Percentiles rank a stretch among this genome's conserved stretches.
phyloP scores from a whole-genome alignment of 2,797 vertebrate species.

The Loriculus beryllinus region DNA sequence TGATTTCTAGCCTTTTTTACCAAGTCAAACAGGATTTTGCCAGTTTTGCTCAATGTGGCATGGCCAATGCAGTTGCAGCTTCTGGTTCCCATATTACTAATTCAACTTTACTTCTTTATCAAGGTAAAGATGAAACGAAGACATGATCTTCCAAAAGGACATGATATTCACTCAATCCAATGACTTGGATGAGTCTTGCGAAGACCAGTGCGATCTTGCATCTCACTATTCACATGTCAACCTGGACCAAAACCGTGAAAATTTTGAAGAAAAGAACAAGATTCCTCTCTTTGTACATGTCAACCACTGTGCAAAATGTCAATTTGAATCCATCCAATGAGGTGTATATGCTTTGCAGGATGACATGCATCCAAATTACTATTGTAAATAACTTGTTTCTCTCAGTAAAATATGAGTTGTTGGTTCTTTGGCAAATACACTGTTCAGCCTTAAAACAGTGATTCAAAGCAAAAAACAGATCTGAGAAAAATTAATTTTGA shows the following conservation, averaged over 20 bases:
- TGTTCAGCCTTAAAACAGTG: neutral
- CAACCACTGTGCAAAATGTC: neutral
- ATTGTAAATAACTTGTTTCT: neutral
- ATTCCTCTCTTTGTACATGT: neutral
- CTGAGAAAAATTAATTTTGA: neutral
- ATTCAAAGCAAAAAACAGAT: neutral
- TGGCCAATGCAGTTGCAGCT: rapidly evolving
- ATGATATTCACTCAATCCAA: neutral
- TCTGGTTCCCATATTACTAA: neutral
- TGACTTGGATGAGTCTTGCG: neutral
- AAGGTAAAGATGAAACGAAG: neutral
- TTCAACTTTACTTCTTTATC: neutral
- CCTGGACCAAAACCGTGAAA: neutral
- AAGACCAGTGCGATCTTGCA: neutral
- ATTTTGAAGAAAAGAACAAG: neutral
- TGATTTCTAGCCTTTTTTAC: neutral
- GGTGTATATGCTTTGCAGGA: neutral
- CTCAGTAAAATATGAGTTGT: neutral
- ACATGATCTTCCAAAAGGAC: neutral
- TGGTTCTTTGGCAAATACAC: neutral
- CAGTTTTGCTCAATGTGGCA: neutral
- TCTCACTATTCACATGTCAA: neutral
- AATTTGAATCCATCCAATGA: neutral
- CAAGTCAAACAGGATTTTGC: neutral
- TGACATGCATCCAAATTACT: neutral